Conservation (phyloP, 2,113 vertebrate species). For the Cichladusa arquata region DNA sequence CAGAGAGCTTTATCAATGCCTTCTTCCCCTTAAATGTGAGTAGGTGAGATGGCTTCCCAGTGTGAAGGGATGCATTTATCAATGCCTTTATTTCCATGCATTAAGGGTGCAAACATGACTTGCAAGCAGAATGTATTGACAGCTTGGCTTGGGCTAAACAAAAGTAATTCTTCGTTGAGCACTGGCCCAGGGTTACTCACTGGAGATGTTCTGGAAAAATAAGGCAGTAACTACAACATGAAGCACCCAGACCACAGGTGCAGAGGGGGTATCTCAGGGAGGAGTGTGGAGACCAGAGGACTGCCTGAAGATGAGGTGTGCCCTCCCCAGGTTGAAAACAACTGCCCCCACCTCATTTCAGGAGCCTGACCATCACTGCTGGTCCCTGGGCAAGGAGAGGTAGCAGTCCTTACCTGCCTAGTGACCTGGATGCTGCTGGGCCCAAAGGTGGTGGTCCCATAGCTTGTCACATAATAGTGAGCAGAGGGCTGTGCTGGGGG, state of each 20-base stretch:
- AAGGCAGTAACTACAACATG: neutral
- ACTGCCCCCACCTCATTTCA: neutral
- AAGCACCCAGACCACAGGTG: neutral
- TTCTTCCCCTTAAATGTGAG: neutral
- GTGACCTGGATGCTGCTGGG: conserved; percentile 14
- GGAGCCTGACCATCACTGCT: neutral
- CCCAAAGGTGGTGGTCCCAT: neutral
- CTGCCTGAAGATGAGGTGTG: neutral
- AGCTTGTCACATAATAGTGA: neutral
- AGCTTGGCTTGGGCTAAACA: neutral
- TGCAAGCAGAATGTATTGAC: neutral
- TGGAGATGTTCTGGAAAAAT: conserved; percentile 28
- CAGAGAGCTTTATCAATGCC: rapidly evolving
- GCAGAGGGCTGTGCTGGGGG: neutral
- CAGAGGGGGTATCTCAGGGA: neutral
- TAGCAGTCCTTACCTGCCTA: neutral
- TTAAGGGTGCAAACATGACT: neutral
- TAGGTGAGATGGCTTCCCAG: neutral
- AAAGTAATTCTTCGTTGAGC: rapidly evolving
- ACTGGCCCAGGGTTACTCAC: neutral
- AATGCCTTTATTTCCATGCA: neutral
- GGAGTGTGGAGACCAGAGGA: neutral
- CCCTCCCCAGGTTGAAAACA: neutral
- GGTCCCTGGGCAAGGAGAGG: neutral
- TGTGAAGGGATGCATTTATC: neutral